Conservation (phyloP, 2,113 vertebrate genomes). For the Engystomops pustulosus region DNA sequence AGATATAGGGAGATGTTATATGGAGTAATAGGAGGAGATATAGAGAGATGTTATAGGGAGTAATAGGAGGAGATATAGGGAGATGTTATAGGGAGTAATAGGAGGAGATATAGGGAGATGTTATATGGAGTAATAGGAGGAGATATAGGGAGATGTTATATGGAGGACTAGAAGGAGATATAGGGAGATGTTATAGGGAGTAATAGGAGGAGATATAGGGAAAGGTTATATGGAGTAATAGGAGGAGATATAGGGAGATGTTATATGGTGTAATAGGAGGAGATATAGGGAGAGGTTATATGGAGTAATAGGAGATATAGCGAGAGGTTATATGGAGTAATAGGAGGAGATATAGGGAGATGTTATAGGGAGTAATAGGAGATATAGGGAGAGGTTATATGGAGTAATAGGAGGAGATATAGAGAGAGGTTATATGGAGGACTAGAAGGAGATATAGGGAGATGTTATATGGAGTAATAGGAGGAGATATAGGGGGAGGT, state of each 20-base stretch:
- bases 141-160: not conserved
- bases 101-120: not conserved
- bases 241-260: not conserved
- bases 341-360: not conserved
- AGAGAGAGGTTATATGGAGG: not conserved
- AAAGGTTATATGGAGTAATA: not conserved
- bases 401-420: not conserved
- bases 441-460: not conserved
- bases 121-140: not conserved
- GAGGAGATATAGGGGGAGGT: not conserved
- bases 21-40: slow-evolving; percentile 13
- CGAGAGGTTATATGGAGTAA: not conserved
- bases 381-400: not conserved
- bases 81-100: not conserved
- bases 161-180: slow-evolving; percentile 1
- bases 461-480: not conserved
- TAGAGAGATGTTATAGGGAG: not conserved
- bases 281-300: not conserved
- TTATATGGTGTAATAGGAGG: slow-evolving; percentile 6
- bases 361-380: too few species aligned
- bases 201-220: slow-evolving; percentile 10
- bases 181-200: not conserved
- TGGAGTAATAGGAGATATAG: slow-evolving; percentile 9
- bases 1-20: too few species aligned
- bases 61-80: not conserved